These are phyloP conservation scores for Xylocopa sonorina DNA, from an alignment of 1,140 invertebrate genomes.

Conservation along the genomic window DNA sequence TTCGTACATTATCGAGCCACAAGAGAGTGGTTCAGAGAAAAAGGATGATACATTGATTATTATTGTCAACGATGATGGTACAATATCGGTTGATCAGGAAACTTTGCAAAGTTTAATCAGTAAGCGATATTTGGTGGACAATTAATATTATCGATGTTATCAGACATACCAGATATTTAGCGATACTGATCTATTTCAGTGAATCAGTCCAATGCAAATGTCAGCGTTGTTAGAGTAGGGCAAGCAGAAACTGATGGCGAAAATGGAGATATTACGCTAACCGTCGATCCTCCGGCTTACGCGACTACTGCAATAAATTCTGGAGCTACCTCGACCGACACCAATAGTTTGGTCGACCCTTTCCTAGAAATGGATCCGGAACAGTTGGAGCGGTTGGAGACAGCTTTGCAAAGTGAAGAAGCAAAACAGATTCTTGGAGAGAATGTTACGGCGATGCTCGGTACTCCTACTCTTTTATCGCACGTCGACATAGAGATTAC, in stretches of 20 bases:
- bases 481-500: neutral
- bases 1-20: slow-evolving; percentile 77
- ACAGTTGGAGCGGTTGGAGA: slow-evolving; percentile 83
- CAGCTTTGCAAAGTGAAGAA: slow-evolving; percentile 84
- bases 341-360: slow-evolving; percentile 78
- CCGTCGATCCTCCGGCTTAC: slow-evolving; percentile 76
- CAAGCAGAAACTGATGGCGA: slow-evolving; percentile 73
- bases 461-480: slow-evolving; percentile 61
- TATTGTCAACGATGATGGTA: slow-evolving; percentile 88
- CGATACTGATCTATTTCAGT: slow-evolving; percentile 73
- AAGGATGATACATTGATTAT: slow-evolving; percentile 85
- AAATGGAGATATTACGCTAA: slow-evolving; percentile 78
- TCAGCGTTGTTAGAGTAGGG: slow-evolving; percentile 81
- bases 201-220: slow-evolving; percentile 80
- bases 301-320: slow-evolving; percentile 46
- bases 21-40: slow-evolving; percentile 70
- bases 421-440: slow-evolving; percentile 84
- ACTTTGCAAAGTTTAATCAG: slow-evolving; percentile 87
- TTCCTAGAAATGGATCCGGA: slow-evolving; percentile 84
- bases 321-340: slow-evolving; percentile 59
- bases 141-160: slow-evolving; percentile 33
- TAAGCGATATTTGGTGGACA: slow-evolving; percentile 75
- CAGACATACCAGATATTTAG: slow-evolving; percentile 38
- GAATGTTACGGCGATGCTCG: slow-evolving; percentile 83
- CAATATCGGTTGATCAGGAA: slow-evolving; percentile 87